These are phyloP conservation scores for Lepetodrilus schrolli DNA, from an alignment of 2,888 invertebrate species.

Conservation along the genomic window DNA sequence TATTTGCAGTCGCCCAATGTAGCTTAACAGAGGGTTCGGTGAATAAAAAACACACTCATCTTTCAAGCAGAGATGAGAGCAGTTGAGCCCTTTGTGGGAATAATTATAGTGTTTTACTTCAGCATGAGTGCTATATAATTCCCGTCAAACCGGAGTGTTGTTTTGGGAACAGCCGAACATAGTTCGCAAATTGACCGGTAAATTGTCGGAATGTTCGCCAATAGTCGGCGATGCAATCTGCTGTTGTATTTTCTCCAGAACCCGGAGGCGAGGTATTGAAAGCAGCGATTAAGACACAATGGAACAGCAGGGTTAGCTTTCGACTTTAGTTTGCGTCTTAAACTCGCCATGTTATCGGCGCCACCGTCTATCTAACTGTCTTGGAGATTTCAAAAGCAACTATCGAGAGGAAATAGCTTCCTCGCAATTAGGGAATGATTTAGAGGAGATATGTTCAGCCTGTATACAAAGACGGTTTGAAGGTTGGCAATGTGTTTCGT, in stretches of 20 bases:
- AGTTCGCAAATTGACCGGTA: conserved; percentile 41
- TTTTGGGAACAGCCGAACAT: conserved; percentile 22
- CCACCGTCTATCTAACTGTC: neutral
- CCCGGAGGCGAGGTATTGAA: conserved; percentile 26
- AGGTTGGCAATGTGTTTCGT: no score
- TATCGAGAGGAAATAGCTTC: neutral
- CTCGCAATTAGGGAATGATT: conserved; percentile 15
- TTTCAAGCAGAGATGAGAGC: neutral
- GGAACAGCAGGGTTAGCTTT: neutral
- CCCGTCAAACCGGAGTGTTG: conserved; percentile 9
- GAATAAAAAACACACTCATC: conserved; percentile 13
- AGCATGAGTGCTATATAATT: conserved; percentile 20
- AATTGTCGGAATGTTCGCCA: conserved; percentile 35
- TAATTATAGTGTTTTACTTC: conserved; percentile 13
- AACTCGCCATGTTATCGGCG: conserved; percentile 5
- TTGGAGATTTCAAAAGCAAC: neutral
- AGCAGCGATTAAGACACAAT: conserved; percentile 19
- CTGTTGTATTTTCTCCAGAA: conserved; percentile 34
- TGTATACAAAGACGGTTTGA: no score
- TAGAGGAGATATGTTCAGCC: neutral
- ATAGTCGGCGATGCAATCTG: conserved; percentile 39
- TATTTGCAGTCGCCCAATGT: no score
- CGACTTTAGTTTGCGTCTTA: conserved; percentile 19
- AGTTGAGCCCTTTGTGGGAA: conserved; percentile 1
- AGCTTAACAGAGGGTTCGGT: neutral